phyloP scores from a whole-genome alignment of 2,888 invertebrate species.

The Lysandra bellargus region DNA sequence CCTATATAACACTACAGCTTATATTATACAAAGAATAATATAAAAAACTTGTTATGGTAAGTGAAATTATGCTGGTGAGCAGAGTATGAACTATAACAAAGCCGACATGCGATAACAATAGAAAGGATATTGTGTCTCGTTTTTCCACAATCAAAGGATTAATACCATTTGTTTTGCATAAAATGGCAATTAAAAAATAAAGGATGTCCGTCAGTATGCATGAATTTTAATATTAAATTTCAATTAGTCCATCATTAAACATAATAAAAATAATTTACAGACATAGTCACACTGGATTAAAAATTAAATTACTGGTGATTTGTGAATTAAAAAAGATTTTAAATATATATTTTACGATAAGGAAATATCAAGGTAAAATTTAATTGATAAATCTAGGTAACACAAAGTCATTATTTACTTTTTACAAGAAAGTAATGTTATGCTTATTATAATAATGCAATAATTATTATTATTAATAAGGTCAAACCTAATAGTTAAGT shows the following conservation, averaged over 20 bases:
- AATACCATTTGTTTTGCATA: slow-evolving; percentile 2
- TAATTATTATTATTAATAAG: neutral
- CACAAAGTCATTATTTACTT: no score
- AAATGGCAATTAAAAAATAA: slow-evolving; percentile 1
- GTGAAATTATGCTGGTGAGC: neutral
- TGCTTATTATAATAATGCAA: neutral
- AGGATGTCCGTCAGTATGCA: slow-evolving; percentile 1
- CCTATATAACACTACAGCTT: no score
- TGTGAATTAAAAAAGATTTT: neutral
- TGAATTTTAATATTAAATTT: neutral
- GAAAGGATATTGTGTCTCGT: no score
- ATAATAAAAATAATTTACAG: neutral
- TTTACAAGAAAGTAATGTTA: no score
- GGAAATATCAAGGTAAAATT: neutral
- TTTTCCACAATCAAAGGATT: no score
- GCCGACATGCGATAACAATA: neutral
- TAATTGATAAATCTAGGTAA: neutral
- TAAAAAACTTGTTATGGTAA: neutral
- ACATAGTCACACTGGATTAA: neutral
- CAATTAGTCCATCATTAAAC: neutral
- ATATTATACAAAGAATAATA: neutral
- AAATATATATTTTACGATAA: neutral
- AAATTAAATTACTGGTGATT: neutral
- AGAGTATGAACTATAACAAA: slow-evolving; percentile 13
- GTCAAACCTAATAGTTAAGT: slow-evolving; percentile 3